Base-by-base conservation (phyloP, 92 coral and sea anemone species). In the Desmophyllum pertusum region DNA sequence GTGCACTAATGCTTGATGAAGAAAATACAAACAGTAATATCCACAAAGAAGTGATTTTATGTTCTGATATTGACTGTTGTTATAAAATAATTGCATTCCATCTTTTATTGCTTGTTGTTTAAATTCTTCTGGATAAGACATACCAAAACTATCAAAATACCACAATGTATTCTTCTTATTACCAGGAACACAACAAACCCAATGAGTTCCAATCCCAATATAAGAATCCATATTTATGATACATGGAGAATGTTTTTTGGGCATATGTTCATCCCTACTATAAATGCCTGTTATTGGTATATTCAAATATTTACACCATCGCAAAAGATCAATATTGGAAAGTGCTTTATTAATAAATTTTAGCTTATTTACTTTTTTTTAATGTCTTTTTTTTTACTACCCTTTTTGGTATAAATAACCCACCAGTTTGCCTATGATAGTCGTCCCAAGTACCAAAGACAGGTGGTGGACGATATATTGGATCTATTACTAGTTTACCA, bases 91-190 rank as follows among this genome's bases (percentile, higher is more conserved):
- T 37, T 69, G 36, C 29, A 69, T 38, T 33, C 50, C 50, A 69
- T 69, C 42, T 15, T 66, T 11, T 35, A 33, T 33, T 6, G 42
- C 72, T 33, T n/a, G 33, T 1, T 6, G 33, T 69, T 69, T 25
- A 69, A 15, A 69, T 69, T 69, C 74, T 2, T 69, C 37, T 15
- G 74, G 74, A 38, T 69, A 69, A 39, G 39, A 46, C 74, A 37
- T 69, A 2, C 74, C 74, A 39, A 69, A 37, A 4, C 25, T 13
- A 17, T 69, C 74, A 37, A 37, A 69, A 69, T 69, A 69, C 74
- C 74, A 67, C 13, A 69, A 39, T 69, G 27, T n/a, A n/a, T n/a
- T n/a, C n/a, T 37, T 69, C 18, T 39, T 69, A 18, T 69, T 37
- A 15, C 23, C 30, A 65, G 8, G 18, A n/a, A n/a, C n/a, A n/a